Evolutionary conservation across 1,140 invertebrate genomes (phyloP), one percentile per base, ranked within the genome.

Genomic region (Maconellicoccus hirsutus): DNA sequence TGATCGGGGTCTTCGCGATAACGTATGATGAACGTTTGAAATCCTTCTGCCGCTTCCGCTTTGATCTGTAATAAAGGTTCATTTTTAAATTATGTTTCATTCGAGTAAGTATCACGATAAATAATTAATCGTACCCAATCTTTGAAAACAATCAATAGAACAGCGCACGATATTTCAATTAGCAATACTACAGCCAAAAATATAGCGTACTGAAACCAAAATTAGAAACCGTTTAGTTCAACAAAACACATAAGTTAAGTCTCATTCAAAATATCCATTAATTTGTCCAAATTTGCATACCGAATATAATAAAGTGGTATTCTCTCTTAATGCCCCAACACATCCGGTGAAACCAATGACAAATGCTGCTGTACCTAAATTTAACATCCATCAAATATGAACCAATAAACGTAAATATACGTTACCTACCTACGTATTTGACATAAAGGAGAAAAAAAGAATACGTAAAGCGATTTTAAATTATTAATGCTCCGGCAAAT

Each of bases 1-100:
- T 98, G 89, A 82, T 98, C 96, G 10, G 93, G 92, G 83, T 98
- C 96, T 80, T 98, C 96, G 76, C 96, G 84, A 79, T 98, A 98
- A 78, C 94, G 92, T 19, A 93, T 89, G 72, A 98, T 97, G 79
- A 96, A 96, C 4, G 90, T 90, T 81, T 94, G 91, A 76, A 97
- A 90, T 23, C 93, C 92, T 75, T 85, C 88, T 25, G 93, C 92
- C 8, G 94, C 93, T 84, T 96, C 92, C 72, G 89, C 85, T 81
- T 95, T 94, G 71, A 96, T 94, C 93, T 87, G 76, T 6, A 71
- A 79, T 77, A 75, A 26, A 38, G 33, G 6, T 7, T 38, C 33
- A 14, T 7, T 38, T 6, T 38, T 7, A 38, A 38, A 38, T 7
- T 38, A 38, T 14, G 33, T 7, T 6, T 14, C 6, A 38, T 7